phyloP scores from a whole-genome alignment of 2,888 invertebrate genomes.

The Pachliopta kotzebuea region DNA sequence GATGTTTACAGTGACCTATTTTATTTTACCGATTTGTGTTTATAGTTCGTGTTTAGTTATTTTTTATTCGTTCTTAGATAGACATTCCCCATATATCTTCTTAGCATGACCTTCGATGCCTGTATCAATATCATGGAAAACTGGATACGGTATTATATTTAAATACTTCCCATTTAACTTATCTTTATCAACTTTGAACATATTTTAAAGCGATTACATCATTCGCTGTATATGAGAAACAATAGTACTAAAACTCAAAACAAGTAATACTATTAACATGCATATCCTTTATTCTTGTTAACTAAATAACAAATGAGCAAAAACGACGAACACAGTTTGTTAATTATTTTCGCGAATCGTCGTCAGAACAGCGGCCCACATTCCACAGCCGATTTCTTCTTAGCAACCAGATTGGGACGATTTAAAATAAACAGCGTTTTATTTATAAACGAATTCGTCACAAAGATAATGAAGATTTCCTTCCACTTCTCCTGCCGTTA shows the following conservation, averaged over 20 bases:
- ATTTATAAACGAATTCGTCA: slow-evolving; percentile 46
- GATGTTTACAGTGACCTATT: neutral
- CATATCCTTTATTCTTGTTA: neutral
- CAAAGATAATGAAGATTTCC: slow-evolving; percentile 27
- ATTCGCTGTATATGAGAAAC: neutral
- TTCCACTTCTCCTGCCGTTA: slow-evolving; percentile 36
- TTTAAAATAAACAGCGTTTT: slow-evolving; percentile 42
- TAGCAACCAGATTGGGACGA: slow-evolving; percentile 41
- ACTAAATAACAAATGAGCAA: slow-evolving; percentile 13
- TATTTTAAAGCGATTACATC: neutral
- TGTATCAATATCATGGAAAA: too few relatives aligned
- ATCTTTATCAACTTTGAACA: too few relatives aligned
- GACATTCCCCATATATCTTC: too few relatives aligned
- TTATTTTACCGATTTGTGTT: too few relatives aligned
- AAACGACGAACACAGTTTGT: slow-evolving; percentile 32
- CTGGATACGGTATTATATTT: too few relatives aligned
- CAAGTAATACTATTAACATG: neutral
- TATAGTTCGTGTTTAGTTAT: neutral
- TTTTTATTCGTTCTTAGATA: neutral
- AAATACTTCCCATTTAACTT: too few relatives aligned
- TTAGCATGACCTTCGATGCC: too few relatives aligned
- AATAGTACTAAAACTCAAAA: neutral
- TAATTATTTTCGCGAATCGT: slow-evolving; percentile 41
- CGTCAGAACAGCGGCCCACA: slow-evolving; percentile 43
- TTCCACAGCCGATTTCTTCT: slow-evolving; percentile 41